These are phyloP conservation scores for Chaetophractus vellerosus DNA, from an alignment of 2,797 vertebrate genomes.

Conservation along the genomic window DNA sequence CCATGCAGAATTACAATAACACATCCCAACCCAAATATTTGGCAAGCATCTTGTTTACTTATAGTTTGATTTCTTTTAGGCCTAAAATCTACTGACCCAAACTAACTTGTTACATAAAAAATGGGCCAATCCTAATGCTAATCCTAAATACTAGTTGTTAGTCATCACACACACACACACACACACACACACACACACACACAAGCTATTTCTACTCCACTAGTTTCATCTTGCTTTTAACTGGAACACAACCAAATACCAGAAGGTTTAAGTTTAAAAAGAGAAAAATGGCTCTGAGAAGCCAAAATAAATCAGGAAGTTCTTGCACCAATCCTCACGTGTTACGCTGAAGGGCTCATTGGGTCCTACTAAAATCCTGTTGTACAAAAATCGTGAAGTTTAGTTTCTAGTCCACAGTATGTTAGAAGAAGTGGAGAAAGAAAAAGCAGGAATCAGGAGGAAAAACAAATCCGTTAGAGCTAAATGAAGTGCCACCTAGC, in stretches of 20 bases:
- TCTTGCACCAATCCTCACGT: background rate
- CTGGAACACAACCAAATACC: conserved; percentile 40
- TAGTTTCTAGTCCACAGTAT: background rate
- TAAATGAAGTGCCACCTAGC: background rate
- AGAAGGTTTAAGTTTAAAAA: background rate
- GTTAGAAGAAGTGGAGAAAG: background rate
- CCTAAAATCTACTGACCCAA: background rate
- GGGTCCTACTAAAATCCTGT: background rate
- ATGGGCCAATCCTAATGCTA: background rate
- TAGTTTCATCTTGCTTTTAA: background rate
- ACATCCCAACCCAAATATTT: background rate
- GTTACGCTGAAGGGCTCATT: background rate
- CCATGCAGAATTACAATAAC: background rate
- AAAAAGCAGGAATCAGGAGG: background rate
- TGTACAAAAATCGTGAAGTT: background rate
- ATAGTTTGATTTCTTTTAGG: background rate
- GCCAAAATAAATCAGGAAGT: background rate
- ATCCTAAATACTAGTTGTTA: background rate
- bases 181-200: background rate
- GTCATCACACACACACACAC: background rate
- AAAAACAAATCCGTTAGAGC: background rate
- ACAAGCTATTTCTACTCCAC: background rate
- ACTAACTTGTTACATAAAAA: conserved; percentile 30
- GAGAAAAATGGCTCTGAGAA: background rate
- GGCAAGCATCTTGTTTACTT: background rate